Evolutionary conservation across 2,888 invertebrate species (phyloP).

Genomic region (Zygogramma bicolorata): DNA sequence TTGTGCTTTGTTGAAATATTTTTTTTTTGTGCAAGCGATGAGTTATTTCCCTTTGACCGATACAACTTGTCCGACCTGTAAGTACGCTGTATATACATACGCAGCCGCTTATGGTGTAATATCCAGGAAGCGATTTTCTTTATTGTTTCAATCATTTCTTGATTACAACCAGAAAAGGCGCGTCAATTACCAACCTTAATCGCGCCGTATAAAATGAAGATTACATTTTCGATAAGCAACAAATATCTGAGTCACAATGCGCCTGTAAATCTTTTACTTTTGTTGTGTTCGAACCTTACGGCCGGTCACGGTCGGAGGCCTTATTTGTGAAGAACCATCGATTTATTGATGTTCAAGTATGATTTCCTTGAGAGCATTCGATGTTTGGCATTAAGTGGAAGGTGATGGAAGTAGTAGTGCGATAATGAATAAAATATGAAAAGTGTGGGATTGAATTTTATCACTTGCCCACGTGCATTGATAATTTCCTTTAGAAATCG

Average conservation of each 20-base stretch:
- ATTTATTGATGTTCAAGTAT: background rate
- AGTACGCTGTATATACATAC: too few species aligned
- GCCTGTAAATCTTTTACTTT: constrained; percentile 19
- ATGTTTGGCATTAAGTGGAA: background rate
- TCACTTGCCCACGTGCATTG: background rate
- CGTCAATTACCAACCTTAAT: background rate
- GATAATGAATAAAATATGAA: background rate
- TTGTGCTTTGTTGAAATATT: too few species aligned
- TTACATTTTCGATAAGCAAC: constrained; percentile 21
- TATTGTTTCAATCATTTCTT: constrained; percentile 14
- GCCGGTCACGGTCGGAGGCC: background rate
- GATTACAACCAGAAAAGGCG: constrained; percentile 6
- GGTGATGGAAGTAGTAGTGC: background rate
- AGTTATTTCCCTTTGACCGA: too few species aligned
- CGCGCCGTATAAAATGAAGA: constrained; percentile 11
- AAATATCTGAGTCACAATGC: constrained; percentile 1
- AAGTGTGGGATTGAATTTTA: background rate
- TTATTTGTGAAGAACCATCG: background rate
- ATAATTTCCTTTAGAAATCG: background rate
- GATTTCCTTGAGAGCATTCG: background rate
- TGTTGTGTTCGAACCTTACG: constrained; percentile 6
- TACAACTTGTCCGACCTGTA: too few species aligned
- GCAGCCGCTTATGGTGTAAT: background rate
- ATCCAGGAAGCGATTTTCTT: constrained; percentile 3
- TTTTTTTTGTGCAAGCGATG: too few species aligned